A percentile compares a stretch with the other conserved stretches of the same genome.
Evolutionary conservation across 2,113 vertebrate species (phyloP).

Genomic region (Sebastes fasciatus): DNA sequence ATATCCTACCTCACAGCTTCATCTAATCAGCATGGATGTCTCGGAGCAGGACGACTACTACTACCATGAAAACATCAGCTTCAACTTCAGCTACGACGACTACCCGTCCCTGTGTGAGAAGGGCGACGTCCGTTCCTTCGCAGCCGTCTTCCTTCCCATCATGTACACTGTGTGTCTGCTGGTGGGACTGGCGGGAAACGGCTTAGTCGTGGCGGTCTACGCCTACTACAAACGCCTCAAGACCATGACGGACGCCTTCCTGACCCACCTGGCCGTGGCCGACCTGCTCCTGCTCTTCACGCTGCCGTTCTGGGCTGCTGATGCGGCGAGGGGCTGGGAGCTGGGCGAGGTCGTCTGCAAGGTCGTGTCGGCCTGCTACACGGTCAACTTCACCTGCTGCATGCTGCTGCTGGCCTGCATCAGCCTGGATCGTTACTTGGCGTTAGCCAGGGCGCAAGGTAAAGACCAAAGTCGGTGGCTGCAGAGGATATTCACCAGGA

Average conservation of each 20-base stretch:
- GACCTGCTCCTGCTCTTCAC: slow-evolving; percentile 92
- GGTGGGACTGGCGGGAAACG: slow-evolving; percentile 89
- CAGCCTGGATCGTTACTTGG: slow-evolving; percentile 90
- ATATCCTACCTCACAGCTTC: slow-evolving; percentile 35
- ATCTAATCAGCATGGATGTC: slow-evolving; percentile 66
- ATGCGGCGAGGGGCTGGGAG: slow-evolving; percentile 89
- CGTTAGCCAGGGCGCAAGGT: slow-evolving; percentile 64
- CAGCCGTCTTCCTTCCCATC: slow-evolving; percentile 87
- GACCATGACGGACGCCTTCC: slow-evolving; percentile 89
- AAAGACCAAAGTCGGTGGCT: slow-evolving; percentile 27
- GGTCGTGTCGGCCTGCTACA: slow-evolving; percentile 88
- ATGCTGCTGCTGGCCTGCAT: slow-evolving; percentile 95
- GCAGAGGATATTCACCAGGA: slow-evolving; percentile 58
- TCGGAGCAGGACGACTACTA: slow-evolving; percentile 79
- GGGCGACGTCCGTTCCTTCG: slow-evolving; percentile 88
- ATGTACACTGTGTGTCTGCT: slow-evolving; percentile 88
- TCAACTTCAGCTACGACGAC: slow-evolving; percentile 86
- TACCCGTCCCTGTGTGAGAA: slow-evolving; percentile 90
- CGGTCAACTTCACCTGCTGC: slow-evolving; percentile 91
- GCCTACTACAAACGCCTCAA: slow-evolving; percentile 89
- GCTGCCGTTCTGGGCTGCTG: slow-evolving; percentile 92
- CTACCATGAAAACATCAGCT: slow-evolving; percentile 78
- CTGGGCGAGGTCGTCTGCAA: slow-evolving; percentile 89
- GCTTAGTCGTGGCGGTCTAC: slow-evolving; percentile 88
- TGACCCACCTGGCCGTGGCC: slow-evolving; percentile 91